Conservation (phyloP, 2,797 vertebrate genomes). For the Vespertilio murinus region DNA sequence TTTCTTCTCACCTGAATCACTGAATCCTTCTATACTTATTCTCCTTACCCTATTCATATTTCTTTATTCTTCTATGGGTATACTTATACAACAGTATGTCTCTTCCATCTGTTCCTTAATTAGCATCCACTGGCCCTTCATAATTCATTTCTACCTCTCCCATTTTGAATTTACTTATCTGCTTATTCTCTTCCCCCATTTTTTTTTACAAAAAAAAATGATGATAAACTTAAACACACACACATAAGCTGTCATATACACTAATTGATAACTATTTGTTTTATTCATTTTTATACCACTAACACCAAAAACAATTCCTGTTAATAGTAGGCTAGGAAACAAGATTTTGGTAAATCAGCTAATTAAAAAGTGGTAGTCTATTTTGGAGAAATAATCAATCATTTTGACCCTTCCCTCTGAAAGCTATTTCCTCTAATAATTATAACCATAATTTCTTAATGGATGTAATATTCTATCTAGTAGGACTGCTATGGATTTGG, state of each 20-base stretch:
- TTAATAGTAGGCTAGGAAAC: background rate
- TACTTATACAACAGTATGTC: background rate
- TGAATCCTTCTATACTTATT: background rate
- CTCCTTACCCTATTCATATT: background rate
- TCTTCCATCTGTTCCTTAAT: background rate
- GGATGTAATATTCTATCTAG: background rate
- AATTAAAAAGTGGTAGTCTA: background rate
- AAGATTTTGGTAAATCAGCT: background rate
- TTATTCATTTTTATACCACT: background rate
- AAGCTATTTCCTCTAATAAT: background rate
- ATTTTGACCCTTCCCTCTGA: background rate
- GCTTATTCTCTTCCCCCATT: rapidly evolving
- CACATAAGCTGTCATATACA: background rate
- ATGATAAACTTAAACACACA: background rate
- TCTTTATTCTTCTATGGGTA: background rate
- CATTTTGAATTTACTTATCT: background rate
- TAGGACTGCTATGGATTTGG: background rate
- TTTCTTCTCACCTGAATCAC: background rate
- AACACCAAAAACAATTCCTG: background rate
- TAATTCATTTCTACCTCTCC: background rate
- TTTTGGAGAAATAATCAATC: background rate
- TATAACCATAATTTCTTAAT: background rate
- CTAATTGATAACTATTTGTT: background rate
- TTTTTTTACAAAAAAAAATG: background rate
- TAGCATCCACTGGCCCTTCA: background rate